Evolutionary conservation across 2,797 vertebrate species (phyloP), one percentile per base, ranked within the genome.

Genomic region (Vespertilio murinus): DNA sequence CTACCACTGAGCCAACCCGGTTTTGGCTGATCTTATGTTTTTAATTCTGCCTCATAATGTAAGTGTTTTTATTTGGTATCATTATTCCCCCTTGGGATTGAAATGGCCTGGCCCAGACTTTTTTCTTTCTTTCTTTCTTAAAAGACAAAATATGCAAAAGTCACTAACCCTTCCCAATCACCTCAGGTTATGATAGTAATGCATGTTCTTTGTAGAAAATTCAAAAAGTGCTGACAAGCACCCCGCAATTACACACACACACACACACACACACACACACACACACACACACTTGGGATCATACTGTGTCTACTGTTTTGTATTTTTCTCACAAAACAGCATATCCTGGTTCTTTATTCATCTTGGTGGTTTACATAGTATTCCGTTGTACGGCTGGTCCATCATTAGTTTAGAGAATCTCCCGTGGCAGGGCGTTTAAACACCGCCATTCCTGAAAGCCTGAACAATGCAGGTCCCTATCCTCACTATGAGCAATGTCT

Each of bases 81-180:
- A 42, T 28, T 54, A 30, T 28, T 59, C 49, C 13, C 64, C 54
- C n/a, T 20, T 42, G 2, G 38, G 83, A 8, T 1, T 65, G 38
- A 56, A 38, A 75, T 59, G 40, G 75, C 17, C 40, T 49, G 7
- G 79, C 28, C 33, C 59, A 84, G 28, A 52, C 13, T 30, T 70
- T 74, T 38, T 82, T 70, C 16, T 13, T n/a, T n/a, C n/a, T 71
- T 90, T 74, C 47, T 22, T 23, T 28, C 59, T 96, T 90, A 91
- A 95, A 94, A 97, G 96, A 84, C 65, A 95, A 97, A 97, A 96
- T 79, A 91, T 61, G 86, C 3, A 23, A 77, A 90, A 86, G 11
- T 42, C 3, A 20, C 52, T 80, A 79, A 47, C 14, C 22, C 10
- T 45, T n/a, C 49, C 35, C 52, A n/a, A 56, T 10, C n/a, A 42